phyloP scores from a whole-genome alignment of 2,797 vertebrate species.

The Sebastes nivosus region DNA sequence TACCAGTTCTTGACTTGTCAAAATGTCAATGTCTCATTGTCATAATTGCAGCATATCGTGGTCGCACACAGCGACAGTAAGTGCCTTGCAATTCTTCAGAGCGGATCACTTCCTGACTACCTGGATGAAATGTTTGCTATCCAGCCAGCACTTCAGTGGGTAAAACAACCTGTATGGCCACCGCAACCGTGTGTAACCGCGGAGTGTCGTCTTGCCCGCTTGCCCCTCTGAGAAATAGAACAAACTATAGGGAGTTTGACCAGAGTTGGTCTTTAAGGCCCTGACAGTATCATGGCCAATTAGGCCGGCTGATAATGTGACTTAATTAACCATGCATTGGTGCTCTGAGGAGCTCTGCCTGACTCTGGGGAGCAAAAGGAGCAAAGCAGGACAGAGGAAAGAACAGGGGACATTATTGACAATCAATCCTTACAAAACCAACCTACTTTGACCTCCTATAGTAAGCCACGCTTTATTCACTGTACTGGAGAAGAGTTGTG shows the following conservation, averaged over 20 bases:
- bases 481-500: neutral
- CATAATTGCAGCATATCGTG: too few species aligned
- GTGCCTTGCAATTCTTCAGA: neutral
- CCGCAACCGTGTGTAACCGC: neutral
- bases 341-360: conserved; percentile 44
- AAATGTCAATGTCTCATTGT: neutral
- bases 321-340: conserved; percentile 70
- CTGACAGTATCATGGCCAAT: conserved; percentile 75
- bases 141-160: neutral
- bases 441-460: too few species aligned
- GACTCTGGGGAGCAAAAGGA: conserved; percentile 2
- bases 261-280: conserved; percentile 52
- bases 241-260: conserved; percentile 20
- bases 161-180: too few species aligned
- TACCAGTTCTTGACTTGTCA: neutral
- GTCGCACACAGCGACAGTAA: too few species aligned
- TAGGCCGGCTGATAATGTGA: conserved; percentile 70
- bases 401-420: neutral
- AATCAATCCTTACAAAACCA: neutral
- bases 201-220: neutral
- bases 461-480: neutral
- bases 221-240: conserved; percentile 17
- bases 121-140: neutral
- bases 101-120: neutral
- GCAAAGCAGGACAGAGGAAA: neutral